These are phyloP conservation scores for Bombus superbus DNA, from an alignment of 1,140 invertebrate genomes.

Conservation along the genomic window DNA sequence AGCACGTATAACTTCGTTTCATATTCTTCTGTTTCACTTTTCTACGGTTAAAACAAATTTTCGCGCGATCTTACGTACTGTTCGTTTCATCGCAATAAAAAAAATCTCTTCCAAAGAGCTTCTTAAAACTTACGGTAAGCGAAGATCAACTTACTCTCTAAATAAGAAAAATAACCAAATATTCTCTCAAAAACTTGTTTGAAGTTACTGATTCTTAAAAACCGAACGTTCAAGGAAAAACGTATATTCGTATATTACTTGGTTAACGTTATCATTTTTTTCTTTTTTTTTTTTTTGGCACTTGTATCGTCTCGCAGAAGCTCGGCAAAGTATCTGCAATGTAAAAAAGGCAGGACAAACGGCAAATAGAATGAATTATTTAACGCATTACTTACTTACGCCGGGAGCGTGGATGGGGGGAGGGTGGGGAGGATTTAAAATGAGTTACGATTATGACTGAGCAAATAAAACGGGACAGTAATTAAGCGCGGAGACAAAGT, in stretches of 20 bases:
- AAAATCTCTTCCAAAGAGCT: no score
- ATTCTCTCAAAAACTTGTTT: no score
- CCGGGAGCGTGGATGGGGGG: neutral
- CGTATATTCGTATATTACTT: neutral
- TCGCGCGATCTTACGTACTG: no score
- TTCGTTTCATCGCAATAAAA: no score
- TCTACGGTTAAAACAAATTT: no score
- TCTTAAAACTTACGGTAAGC: no score
- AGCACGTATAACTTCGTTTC: no score
- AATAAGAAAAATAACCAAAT: no score
- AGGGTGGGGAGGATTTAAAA: conserved; percentile 12
- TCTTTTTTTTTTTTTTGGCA: no score
- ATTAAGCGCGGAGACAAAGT: conserved; percentile 31
- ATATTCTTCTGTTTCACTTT: no score
- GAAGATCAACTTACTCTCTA: no score
- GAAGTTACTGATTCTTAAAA: no score
- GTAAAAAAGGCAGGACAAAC: neutral
- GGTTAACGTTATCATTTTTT: neutral
- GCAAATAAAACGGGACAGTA: conserved; percentile 34
- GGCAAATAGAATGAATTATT: conserved; percentile 15
- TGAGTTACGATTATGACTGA: conserved; percentile 18
- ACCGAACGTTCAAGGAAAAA: neutral
- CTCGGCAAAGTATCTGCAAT: neutral
- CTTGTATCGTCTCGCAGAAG: neutral
- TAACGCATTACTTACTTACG: conserved; percentile 1